Conservation (phyloP, 2,888 invertebrate genomes). For the Allolobophora icterica region DNA sequence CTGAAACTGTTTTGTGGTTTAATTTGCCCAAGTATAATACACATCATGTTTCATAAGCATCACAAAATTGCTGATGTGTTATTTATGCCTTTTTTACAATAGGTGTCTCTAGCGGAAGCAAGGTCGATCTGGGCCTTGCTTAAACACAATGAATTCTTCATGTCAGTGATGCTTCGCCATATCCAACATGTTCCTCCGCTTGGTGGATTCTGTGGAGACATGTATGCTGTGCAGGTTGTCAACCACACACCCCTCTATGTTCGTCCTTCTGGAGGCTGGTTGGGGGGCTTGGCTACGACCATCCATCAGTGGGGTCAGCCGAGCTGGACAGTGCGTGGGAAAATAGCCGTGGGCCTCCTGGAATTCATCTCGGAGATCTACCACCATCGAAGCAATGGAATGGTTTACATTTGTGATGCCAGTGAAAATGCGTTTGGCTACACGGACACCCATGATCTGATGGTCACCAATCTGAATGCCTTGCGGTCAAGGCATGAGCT, state of each 20-base stretch:
- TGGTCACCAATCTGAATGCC: conserved; percentile 50
- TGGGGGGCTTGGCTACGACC: conserved; percentile 39
- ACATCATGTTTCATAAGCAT: neutral
- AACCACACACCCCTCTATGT: conserved; percentile 47
- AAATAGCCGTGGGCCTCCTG: conserved; percentile 56
- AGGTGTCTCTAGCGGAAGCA: conserved; percentile 57
- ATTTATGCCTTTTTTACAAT: conserved; percentile 32
- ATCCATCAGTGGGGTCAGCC: conserved; percentile 55
- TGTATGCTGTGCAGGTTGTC: conserved; percentile 52
- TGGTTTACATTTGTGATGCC: conserved; percentile 57
- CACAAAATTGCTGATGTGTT: neutral
- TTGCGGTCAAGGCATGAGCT: conserved; percentile 52
- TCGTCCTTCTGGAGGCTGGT: neutral
- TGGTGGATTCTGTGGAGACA: conserved; percentile 55
- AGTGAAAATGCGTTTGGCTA: conserved; percentile 53
- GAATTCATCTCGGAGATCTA: conserved; percentile 55
- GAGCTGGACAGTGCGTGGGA: conserved; percentile 53
- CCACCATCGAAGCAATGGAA: conserved; percentile 52
- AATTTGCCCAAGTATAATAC: neutral
- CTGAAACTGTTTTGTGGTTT: neutral
- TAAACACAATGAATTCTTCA: conserved; percentile 56
- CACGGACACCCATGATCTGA: conserved; percentile 51
- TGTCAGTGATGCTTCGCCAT: conserved; percentile 54
- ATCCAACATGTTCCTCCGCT: conserved; percentile 52
- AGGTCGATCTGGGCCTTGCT: conserved; percentile 58